These are phyloP conservation scores for Chloroceryle aenea DNA, from an alignment of 2,113 vertebrate species.

Conservation along the genomic window DNA sequence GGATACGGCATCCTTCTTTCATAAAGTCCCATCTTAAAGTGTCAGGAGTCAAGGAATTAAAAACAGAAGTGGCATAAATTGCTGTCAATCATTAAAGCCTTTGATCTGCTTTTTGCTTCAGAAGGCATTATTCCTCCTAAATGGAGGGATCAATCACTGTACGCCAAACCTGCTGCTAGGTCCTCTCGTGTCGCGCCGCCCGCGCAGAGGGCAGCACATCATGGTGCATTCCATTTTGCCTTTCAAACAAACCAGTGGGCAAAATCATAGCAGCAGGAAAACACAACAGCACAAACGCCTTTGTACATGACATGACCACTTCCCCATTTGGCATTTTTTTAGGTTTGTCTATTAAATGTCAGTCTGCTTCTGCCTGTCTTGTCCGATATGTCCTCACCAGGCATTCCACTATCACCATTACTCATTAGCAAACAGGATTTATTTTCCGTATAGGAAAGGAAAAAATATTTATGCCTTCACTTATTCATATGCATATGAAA, in stretches of 20 bases:
- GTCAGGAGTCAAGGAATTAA: conserved; percentile 69
- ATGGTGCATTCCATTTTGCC: not conserved
- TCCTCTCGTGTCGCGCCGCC: not conserved
- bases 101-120: conserved; percentile 62
- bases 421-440: conserved; percentile 2
- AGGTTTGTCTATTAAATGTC: not conserved
- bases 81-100: conserved; percentile 69
- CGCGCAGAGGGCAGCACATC: not conserved
- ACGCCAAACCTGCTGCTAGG: not conserved
- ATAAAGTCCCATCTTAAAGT: conserved; percentile 49
- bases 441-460: not conserved
- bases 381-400: not conserved
- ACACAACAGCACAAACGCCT: not conserved
- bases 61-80: conserved; percentile 66
- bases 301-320: not conserved
- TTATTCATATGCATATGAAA: not conserved
- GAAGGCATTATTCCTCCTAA: conserved; percentile 62
- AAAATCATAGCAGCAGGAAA: conserved; percentile 28
- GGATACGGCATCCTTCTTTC: conserved; percentile 52
- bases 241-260: not conserved
- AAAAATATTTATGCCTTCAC: not conserved
- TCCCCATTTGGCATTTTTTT: not conserved
- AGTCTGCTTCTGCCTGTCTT: conserved; percentile 2
- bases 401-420: not conserved
- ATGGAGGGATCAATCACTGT: conserved; percentile 63